Conservation (phyloP, 2,888 invertebrate genomes). For the Azorinus chamasolen region DNA sequence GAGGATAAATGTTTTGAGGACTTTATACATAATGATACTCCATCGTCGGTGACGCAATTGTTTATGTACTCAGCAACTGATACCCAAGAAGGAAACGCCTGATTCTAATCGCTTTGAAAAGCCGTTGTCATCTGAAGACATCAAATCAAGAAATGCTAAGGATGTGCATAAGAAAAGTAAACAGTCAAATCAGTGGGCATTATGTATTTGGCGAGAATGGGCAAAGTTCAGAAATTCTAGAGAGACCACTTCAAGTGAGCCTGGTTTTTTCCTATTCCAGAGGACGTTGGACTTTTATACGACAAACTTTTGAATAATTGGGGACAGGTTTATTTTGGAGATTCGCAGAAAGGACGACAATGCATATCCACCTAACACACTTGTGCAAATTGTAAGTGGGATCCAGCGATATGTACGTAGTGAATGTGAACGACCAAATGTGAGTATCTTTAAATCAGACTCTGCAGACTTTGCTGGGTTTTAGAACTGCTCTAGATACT, state of each 20-base stretch:
- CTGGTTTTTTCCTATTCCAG: constrained; percentile 21
- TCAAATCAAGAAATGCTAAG: neutral
- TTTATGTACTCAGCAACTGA: too few species aligned
- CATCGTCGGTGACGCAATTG: too few species aligned
- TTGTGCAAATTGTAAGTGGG: constrained; percentile 12
- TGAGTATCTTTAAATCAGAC: constrained; percentile 12
- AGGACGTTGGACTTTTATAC: neutral
- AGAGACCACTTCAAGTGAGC: neutral
- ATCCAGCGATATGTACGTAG: constrained; percentile 4
- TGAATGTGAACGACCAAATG: neutral
- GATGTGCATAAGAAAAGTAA: constrained; percentile 24
- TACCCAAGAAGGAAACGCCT: too few species aligned
- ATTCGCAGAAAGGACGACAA: constrained; percentile 17
- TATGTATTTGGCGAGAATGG: constrained; percentile 26
- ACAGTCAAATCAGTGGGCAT: constrained; percentile 17
- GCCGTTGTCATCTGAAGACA: constrained; percentile 9
- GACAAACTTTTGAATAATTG: constrained; percentile 14
- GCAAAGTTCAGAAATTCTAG: constrained; percentile 13
- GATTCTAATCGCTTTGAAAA: constrained; percentile 4
- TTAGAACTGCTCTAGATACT: constrained; percentile 22
- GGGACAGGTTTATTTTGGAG: constrained; percentile 25
- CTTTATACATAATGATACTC: too few species aligned
- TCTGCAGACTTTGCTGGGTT: constrained; percentile 5
- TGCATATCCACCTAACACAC: constrained; percentile 19
- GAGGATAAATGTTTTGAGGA: too few species aligned